These are phyloP conservation scores for Turdus rufiventris DNA, from an alignment of 2,113 vertebrate species.

Conservation along the genomic window DNA sequence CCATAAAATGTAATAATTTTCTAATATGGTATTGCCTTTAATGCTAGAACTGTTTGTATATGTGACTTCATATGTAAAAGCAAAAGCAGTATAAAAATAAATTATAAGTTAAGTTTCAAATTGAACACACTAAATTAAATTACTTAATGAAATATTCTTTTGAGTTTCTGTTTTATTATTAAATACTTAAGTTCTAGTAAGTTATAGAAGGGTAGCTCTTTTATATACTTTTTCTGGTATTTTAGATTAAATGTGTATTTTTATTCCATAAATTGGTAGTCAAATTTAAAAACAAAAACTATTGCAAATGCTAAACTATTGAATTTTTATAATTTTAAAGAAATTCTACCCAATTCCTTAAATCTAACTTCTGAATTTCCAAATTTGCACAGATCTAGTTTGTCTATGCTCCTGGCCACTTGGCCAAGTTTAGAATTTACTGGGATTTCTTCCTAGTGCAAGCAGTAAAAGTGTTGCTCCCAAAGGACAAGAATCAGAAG, in stretches of 20 bases:
- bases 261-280: neutral
- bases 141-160: neutral
- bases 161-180: constrained; percentile 20
- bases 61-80: constrained; percentile 24
- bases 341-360: neutral
- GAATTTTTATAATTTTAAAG: neutral
- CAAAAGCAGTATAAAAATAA: constrained; percentile 28
- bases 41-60: constrained; percentile 13
- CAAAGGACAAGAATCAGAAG: neutral
- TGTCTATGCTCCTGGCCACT: neutral
- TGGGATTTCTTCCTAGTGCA: neutral
- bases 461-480: neutral
- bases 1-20: constrained; percentile 7
- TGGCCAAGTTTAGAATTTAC: neutral
- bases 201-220: neutral
- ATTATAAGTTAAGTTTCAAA: neutral
- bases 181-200: neutral
- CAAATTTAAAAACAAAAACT: neutral
- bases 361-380: neutral
- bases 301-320: neutral
- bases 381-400: neutral
- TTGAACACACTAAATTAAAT: constrained; percentile 22
- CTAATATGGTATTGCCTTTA: constrained; percentile 18
- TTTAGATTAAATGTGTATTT: neutral
- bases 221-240: neutral